Evolutionary conservation across 2,797 vertebrate species (phyloP).

Genomic region (Arremon brunneinucha): DNA sequence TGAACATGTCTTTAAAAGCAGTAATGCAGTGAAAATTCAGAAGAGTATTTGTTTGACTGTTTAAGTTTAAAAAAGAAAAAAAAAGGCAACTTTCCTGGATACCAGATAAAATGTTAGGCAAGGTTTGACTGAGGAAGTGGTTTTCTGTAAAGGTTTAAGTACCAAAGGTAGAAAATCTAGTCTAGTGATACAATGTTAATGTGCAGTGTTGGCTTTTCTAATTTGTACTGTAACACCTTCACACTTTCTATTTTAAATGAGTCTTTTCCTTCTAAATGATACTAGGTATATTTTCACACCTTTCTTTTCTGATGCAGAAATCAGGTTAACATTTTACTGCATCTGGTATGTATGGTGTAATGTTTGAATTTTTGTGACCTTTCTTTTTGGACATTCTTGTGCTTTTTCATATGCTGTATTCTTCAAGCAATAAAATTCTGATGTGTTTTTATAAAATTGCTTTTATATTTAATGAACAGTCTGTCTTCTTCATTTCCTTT

Average conservation of each 20-base stretch:
- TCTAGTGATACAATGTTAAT: slow-evolving; percentile 72
- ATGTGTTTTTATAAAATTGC: slow-evolving; percentile 82
- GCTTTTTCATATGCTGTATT: slow-evolving; percentile 93
- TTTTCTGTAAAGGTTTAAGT: slow-evolving; percentile 76
- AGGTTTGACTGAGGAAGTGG: slow-evolving; percentile 60
- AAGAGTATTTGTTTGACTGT: slow-evolving; percentile 57
- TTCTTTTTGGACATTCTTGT: slow-evolving; percentile 86
- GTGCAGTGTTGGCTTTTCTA: slow-evolving; percentile 79
- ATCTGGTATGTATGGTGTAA: slow-evolving; percentile 78
- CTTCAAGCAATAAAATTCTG: slow-evolving; percentile 98
- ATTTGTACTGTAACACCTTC: slow-evolving; percentile 80
- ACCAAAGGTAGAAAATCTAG: slow-evolving; percentile 80
- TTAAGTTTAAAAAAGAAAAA: slow-evolving; percentile 51
- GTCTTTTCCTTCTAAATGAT: slow-evolving; percentile 74
- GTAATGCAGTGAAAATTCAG: slow-evolving; percentile 10
- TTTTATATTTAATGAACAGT: slow-evolving; percentile 76
- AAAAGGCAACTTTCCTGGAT: background rate
- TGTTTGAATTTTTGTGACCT: slow-evolving; percentile 84
- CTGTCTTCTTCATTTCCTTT: slow-evolving; percentile 51
- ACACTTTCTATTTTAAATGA: slow-evolving; percentile 74
- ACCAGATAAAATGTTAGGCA: slow-evolving; percentile 37
- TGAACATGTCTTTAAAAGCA: slow-evolving; percentile 15
- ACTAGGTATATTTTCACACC: slow-evolving; percentile 76
- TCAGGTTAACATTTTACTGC: slow-evolving; percentile 85
- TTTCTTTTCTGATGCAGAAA: slow-evolving; percentile 81